Evolutionary conservation across 1,140 invertebrate genomes (phyloP), one percentile per base, ranked within the genome.

Genomic region (Aphelenchoides avenae): DNA sequence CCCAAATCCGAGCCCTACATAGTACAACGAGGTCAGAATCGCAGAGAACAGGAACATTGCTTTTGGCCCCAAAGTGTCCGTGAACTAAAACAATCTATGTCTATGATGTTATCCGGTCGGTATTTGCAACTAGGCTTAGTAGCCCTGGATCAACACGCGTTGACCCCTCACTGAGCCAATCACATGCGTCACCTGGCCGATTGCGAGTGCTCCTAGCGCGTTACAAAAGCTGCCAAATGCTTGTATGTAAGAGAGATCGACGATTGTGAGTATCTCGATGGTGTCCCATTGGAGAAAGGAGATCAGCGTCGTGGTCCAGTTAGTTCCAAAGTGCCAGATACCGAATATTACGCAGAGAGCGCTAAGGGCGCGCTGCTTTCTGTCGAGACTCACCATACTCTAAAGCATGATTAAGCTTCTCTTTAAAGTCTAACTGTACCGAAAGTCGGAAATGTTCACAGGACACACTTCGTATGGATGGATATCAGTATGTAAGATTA

Each of bases 231-330:
- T 68, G 27, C 72, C 72, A 55, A 75, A 75, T 11, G 72, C 64
- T 57, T 75, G 72, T 36, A 75, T 77, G 42, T 75, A 75, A n/a
- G 75, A 63, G n/a, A 75, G 44, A 48, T 75, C 73, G 6, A 77
- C 64, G 48, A 75, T 75, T 5, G 68, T 72, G 48, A 75, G 52
- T 13, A 76, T 62, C 55, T 74, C 68, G 20, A 40, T 60, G 18
- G 72, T 75, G 53, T 75, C 72, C 72, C 72, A 75, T 60, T 75
- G 72, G 1, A 75, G 58, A 55, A 77, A 75, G 13, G 72, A 75
- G 3, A 75, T 34, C 18, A 75, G 50, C n/a, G 72, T 75, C 1
- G 72, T 75, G 24, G 72, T 75, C 74, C 74, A 77, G 55, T 77
- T 71, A 9, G 72, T 75, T 7, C 71, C 72, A 26, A 75, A 64